Conservation (phyloP, 2,888 invertebrate genomes). For the Troglohyphantes excavatus region DNA sequence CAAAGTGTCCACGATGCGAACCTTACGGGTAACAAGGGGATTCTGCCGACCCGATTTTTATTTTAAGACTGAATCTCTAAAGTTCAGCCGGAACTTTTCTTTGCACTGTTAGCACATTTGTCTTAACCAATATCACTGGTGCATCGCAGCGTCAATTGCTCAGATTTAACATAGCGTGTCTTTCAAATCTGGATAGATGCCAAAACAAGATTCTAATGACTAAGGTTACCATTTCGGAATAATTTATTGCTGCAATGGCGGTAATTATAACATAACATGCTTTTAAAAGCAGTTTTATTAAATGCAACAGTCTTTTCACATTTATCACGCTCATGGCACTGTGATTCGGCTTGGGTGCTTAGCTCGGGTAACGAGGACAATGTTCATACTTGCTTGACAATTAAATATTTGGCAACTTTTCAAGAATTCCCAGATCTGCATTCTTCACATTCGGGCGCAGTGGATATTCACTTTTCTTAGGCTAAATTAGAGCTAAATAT, state of each 20-base stretch:
- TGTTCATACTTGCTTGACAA: conserved; percentile 14
- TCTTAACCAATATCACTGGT: too few relatives aligned
- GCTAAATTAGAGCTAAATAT: neutral
- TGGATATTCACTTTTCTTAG: conserved; percentile 1
- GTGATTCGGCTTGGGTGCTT: neutral
- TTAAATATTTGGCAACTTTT: conserved; percentile 36
- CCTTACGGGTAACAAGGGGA: too few relatives aligned
- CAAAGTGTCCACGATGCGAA: too few relatives aligned
- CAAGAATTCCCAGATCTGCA: neutral
- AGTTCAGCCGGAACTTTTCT: too few relatives aligned
- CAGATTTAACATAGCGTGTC: neutral
- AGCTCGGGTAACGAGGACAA: conserved; percentile 10
- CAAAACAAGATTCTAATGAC: neutral
- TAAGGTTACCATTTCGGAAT: neutral
- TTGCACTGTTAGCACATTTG: too few relatives aligned
- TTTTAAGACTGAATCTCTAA: too few relatives aligned
- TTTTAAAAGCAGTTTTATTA: neutral
- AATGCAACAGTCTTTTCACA: neutral
- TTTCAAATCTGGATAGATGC: conserved; percentile 18
- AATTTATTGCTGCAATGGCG: neutral
- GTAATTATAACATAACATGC: conserved; percentile 4
- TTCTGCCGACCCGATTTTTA: too few relatives aligned
- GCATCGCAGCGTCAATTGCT: too few relatives aligned
- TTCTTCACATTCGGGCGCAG: neutral
- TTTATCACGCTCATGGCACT: neutral